These are phyloP conservation scores for Caenorhabditis sinica DNA, from an alignment of 2,888 invertebrate genomes.

Conservation along the genomic window DNA sequence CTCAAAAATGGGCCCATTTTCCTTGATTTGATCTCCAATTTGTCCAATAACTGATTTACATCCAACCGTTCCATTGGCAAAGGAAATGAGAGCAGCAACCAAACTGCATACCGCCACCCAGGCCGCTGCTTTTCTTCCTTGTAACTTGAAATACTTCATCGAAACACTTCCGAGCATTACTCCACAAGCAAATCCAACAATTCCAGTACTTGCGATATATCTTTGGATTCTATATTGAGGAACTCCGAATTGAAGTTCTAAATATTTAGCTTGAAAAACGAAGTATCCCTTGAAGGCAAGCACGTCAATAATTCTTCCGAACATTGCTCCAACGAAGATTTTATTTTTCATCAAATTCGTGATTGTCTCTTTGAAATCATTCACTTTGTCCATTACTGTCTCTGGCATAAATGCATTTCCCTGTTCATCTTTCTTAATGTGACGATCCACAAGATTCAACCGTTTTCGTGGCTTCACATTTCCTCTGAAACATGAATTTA, in stretches of 20 bases:
- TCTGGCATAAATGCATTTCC: constrained; percentile 76
- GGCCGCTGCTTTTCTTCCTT: constrained; percentile 70
- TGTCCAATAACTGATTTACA: constrained; percentile 81
- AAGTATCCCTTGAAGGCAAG: constrained; percentile 83
- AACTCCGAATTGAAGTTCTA: constrained; percentile 83
- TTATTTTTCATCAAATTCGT: constrained; percentile 75
- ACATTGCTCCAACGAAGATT: constrained; percentile 80
- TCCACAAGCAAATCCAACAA: constrained; percentile 79
- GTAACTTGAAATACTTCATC: constrained; percentile 75
- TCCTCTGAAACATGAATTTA: constrained; percentile 44
- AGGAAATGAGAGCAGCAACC: constrained; percentile 78
- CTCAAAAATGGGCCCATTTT: constrained; percentile 66
- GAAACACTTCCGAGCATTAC: constrained; percentile 74
- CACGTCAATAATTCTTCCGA: constrained; percentile 83
- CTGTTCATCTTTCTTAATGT: constrained; percentile 75
- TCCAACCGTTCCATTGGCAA: constrained; percentile 81
- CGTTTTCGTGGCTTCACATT: constrained; percentile 66
- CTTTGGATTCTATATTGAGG: constrained; percentile 81
- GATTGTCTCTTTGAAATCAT: constrained; percentile 76
- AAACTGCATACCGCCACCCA: constrained; percentile 75
- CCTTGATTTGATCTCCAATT: constrained; percentile 76
- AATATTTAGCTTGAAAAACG: constrained; percentile 83
- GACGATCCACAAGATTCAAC: constrained; percentile 80
- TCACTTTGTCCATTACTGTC: constrained; percentile 68
- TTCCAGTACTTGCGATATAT: constrained; percentile 79